These are phyloP conservation scores for Psilopsiagon aurifrons DNA, from an alignment of 2,113 vertebrate species.

Conservation along the genomic window DNA sequence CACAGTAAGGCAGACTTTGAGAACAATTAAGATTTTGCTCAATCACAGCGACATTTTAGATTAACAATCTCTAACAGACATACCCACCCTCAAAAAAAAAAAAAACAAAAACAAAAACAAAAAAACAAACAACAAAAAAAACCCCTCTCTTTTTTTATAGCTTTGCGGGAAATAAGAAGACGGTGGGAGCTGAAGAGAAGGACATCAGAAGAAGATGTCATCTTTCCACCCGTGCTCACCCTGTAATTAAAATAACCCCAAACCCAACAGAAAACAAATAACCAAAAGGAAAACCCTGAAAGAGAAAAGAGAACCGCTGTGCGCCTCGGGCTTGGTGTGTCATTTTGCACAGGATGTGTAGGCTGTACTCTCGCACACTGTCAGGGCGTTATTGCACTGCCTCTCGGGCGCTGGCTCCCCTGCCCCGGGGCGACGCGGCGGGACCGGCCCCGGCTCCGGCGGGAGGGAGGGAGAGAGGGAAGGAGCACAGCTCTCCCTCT, in stretches of 20 bases:
- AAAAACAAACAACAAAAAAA: too few relatives aligned
- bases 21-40: constrained; percentile 36
- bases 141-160: background rate
- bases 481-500: constrained; percentile 34
- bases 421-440: background rate
- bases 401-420: background rate
- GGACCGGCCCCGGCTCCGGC: background rate
- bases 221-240: background rate
- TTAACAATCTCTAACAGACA: constrained; percentile 4
- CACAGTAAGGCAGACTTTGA: background rate
- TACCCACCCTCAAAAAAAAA: background rate
- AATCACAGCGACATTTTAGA: background rate
- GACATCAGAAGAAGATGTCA: background rate
- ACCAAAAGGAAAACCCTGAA: background rate
- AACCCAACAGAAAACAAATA: background rate
- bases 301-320: background rate
- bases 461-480: background rate
- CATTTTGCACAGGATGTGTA: background rate
- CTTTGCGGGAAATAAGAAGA: background rate
- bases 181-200: background rate
- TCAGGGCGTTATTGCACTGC: background rate
- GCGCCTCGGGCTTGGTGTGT: background rate
- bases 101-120: background rate
- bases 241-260: background rate
- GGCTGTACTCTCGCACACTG: background rate